Conservation (phyloP, 2,797 vertebrate species). For the Calcarius lapponicus region DNA sequence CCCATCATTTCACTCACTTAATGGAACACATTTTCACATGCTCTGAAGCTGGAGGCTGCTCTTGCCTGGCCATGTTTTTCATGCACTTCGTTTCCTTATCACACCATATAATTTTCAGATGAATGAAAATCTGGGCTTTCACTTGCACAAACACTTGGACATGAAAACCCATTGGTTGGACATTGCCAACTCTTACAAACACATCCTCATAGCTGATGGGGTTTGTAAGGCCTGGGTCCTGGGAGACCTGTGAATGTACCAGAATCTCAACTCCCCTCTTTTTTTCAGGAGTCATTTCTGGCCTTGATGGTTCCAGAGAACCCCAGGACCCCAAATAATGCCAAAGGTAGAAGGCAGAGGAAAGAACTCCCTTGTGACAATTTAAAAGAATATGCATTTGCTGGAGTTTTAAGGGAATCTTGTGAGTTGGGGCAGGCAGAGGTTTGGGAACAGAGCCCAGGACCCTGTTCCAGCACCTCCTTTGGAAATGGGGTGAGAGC, state of each 20-base stretch:
- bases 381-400: background rate
- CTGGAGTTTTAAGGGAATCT: background rate
- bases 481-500: background rate
- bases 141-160: conserved; percentile 30
- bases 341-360: background rate
- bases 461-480: background rate
- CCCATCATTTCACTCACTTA: background rate
- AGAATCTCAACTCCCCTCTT: background rate
- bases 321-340: background rate
- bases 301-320: background rate
- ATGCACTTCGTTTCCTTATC: conserved; percentile 26
- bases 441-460: background rate
- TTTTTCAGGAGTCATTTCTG: background rate
- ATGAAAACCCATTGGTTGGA: background rate
- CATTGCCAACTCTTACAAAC: conserved; percentile 1
- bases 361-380: background rate
- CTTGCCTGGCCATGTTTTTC: background rate
- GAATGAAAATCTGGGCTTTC: conserved; percentile 45
- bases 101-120: conserved; percentile 11
- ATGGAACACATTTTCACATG: conserved; percentile 52
- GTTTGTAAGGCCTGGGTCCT: background rate
- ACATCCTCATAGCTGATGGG: background rate
- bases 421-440: background rate
- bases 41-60: background rate
- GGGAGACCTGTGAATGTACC: conserved; percentile 33